Conservation (phyloP, 2,797 vertebrate species). For the Poeciliopsis infans region DNA sequence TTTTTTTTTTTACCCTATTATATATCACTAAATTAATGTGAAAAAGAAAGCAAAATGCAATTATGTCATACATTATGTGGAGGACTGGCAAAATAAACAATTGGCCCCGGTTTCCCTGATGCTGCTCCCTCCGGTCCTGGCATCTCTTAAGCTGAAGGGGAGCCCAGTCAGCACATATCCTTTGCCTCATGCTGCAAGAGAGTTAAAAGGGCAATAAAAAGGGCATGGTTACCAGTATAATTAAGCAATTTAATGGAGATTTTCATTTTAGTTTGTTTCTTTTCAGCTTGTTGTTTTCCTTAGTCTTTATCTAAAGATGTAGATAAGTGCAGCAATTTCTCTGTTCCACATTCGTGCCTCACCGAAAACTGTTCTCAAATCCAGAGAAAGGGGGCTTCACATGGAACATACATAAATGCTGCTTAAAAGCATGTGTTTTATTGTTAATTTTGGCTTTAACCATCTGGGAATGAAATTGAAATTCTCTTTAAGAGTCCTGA, state of each 20-base stretch:
- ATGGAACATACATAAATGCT: neutral
- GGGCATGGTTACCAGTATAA: neutral
- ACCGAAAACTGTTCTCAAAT: neutral
- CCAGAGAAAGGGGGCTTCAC: neutral
- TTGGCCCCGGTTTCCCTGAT: neutral
- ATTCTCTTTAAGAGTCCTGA: neutral
- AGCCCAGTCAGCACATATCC: neutral
- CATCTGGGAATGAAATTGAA: neutral
- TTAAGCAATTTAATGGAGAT: neutral
- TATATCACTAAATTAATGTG: neutral
- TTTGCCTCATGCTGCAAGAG: neutral
- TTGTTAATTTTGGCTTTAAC: neutral
- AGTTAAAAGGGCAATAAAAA: neutral
- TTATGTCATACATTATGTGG: neutral
- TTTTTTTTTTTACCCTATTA: neutral
- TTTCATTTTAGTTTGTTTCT: neutral
- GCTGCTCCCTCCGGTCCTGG: neutral
- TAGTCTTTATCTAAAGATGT: neutral
- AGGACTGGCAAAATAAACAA: neutral
- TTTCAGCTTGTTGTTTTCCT: neutral
- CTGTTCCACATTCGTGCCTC: neutral
- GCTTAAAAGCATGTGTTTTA: neutral
- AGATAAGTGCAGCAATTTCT: neutral
- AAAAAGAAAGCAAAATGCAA: neutral
- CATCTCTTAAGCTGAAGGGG: neutral